These are phyloP conservation scores for Corapipo altera DNA, from an alignment of 2,113 vertebrate species.

Conservation along the genomic window DNA sequence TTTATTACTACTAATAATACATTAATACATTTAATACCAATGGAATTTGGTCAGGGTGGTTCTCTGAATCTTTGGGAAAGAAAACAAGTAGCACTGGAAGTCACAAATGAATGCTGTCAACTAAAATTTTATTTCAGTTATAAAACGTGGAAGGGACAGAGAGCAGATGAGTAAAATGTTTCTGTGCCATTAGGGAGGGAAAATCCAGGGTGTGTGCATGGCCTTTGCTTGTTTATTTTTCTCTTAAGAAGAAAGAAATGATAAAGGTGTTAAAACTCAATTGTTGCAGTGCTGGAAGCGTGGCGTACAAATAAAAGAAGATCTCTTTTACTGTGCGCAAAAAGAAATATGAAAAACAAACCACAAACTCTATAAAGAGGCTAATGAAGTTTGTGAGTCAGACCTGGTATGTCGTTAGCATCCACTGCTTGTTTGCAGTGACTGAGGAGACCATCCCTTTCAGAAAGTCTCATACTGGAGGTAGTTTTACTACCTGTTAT, in stretches of 20 bases:
- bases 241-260: background rate
- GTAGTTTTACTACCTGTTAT: background rate
- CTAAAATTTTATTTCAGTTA: background rate
- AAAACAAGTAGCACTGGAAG: background rate
- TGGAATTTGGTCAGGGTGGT: background rate
- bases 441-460: background rate
- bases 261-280: background rate
- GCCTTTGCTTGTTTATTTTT: background rate
- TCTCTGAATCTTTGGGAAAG: background rate
- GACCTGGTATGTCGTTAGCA: background rate
- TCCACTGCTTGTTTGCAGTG: background rate
- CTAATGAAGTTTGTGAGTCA: background rate
- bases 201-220: background rate
- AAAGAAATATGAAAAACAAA: background rate
- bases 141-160: background rate
- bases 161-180: background rate
- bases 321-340: background rate
- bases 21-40: background rate
- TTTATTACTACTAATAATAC: background rate
- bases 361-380: background rate
- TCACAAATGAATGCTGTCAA: background rate
- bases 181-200: background rate
- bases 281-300: background rate
- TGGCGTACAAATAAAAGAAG: background rate
- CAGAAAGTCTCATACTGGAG: background rate